Conservation (phyloP, 2,113 vertebrate species). For the Coptodon rendalli region DNA sequence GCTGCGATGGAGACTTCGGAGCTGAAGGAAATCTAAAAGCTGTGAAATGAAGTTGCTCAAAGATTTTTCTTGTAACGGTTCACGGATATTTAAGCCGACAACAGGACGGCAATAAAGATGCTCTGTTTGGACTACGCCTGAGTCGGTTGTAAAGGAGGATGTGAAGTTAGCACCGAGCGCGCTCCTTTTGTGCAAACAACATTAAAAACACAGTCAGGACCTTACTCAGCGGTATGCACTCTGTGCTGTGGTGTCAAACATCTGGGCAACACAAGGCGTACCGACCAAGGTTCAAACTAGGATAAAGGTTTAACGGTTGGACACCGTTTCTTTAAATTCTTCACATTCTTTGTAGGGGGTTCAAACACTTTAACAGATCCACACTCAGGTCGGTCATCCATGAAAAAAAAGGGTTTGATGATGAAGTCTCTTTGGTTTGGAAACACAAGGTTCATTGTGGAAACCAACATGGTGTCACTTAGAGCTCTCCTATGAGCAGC, state of each 20-base stretch:
- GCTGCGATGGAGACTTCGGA: slow-evolving; percentile 35
- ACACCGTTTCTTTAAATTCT: slow-evolving; percentile 46
- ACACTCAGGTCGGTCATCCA: neutral
- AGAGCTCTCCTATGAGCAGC: neutral
- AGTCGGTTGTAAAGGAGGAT: neutral
- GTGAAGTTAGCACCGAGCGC: neutral
- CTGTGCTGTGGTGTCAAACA: slow-evolving; percentile 35
- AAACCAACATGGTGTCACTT: neutral
- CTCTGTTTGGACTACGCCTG: neutral
- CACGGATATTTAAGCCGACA: neutral
- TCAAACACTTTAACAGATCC: slow-evolving; percentile 41
- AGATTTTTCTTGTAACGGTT: neutral
- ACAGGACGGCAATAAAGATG: neutral
- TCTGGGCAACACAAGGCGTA: slow-evolving; percentile 48
- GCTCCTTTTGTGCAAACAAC: neutral
- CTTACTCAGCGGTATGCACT: neutral
- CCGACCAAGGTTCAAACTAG: slow-evolving; percentile 25
- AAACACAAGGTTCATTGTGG: neutral
- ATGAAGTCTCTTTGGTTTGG: neutral
- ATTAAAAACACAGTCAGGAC: neutral
- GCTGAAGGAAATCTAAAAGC: neutral
- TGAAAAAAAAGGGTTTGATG: neutral
- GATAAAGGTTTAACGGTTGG: slow-evolving; percentile 55
- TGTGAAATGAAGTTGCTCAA: slow-evolving; percentile 24
- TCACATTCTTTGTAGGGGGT: slow-evolving; percentile 39